phyloP scores from a whole-genome alignment of 2,888 invertebrate genomes.

The Pachymerium ferrugineum region DNA sequence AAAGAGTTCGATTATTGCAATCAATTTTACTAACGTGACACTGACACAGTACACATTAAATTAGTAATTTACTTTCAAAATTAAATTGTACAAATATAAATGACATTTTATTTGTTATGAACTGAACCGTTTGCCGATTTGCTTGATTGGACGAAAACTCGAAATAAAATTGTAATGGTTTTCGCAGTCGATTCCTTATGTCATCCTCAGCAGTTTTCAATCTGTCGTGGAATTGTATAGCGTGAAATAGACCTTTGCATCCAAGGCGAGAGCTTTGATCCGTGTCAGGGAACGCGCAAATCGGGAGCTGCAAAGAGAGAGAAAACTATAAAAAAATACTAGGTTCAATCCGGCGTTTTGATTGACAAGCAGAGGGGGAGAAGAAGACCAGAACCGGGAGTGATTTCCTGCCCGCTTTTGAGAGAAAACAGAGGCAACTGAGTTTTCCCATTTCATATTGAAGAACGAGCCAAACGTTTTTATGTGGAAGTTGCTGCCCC shows the following conservation, averaged over 20 bases:
- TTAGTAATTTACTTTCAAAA: no score
- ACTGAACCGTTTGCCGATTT: no score
- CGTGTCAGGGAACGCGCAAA: neutral
- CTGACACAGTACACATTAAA: no score
- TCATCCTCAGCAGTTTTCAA: slow-evolving; percentile 10
- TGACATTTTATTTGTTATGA: no score
- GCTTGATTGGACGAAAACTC: no score
- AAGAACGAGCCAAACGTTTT: neutral
- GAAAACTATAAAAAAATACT: neutral
- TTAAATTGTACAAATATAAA: no score
- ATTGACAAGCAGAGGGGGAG: neutral
- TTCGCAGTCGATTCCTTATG: slow-evolving; percentile 5
- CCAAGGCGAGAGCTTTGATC: slow-evolving; percentile 3
- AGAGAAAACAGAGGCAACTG: neutral
- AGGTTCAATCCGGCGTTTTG: neutral
- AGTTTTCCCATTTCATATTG: slow-evolving; percentile 1
- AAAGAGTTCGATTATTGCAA: no score
- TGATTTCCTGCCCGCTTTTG: neutral
- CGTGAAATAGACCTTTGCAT: slow-evolving; percentile 5
- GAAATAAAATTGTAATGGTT: no score
- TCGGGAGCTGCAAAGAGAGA: neutral
- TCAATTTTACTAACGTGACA: no score
- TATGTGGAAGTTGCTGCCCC: neutral
- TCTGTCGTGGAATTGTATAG: slow-evolving; percentile 10
- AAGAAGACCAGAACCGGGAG: no score